Conservation (phyloP, 2,797 vertebrate species). For the Scarus forsteni region DNA sequence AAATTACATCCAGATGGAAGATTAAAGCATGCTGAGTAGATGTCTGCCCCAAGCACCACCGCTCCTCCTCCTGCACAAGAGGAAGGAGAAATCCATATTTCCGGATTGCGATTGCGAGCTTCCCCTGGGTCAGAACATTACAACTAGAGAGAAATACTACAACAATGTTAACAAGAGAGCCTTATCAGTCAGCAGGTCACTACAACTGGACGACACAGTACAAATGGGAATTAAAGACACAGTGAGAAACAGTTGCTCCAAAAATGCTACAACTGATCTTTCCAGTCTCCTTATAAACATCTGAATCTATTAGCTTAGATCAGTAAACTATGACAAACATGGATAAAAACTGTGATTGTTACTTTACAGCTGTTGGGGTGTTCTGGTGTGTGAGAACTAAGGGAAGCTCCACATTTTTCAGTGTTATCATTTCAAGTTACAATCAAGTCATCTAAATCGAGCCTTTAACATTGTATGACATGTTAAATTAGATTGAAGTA, state of each 20-base stretch:
- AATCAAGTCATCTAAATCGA: too few species aligned
- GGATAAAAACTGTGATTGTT: too few species aligned
- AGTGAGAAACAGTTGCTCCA: not conserved
- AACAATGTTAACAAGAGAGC: slow-evolving; percentile 49
- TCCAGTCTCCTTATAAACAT: not conserved
- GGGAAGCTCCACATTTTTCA: too few species aligned
- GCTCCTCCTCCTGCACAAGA: slow-evolving; percentile 66
- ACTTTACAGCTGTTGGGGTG: too few species aligned
- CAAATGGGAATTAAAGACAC: slow-evolving; percentile 27
- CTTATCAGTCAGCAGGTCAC: slow-evolving; percentile 58
- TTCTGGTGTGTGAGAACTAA: too few species aligned
- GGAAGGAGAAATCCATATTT: slow-evolving; percentile 89
- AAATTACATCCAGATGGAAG: slow-evolving; percentile 90
- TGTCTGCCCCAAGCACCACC: slow-evolving; percentile 79
- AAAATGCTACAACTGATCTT: not conserved
- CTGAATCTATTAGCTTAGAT: too few species aligned
- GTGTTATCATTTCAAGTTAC: too few species aligned
- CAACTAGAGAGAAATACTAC: slow-evolving; percentile 79
- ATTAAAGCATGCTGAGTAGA: slow-evolving; percentile 85
- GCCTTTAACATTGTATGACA: too few species aligned
- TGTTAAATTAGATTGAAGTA: too few species aligned
- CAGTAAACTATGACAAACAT: too few species aligned
- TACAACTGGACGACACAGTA: slow-evolving; percentile 13
- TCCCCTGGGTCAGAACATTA: slow-evolving; percentile 81
- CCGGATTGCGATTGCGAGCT: slow-evolving; percentile 84